Base-by-base conservation (phyloP, 1,140 invertebrate species). In the Scaptomyza graminum region DNA sequence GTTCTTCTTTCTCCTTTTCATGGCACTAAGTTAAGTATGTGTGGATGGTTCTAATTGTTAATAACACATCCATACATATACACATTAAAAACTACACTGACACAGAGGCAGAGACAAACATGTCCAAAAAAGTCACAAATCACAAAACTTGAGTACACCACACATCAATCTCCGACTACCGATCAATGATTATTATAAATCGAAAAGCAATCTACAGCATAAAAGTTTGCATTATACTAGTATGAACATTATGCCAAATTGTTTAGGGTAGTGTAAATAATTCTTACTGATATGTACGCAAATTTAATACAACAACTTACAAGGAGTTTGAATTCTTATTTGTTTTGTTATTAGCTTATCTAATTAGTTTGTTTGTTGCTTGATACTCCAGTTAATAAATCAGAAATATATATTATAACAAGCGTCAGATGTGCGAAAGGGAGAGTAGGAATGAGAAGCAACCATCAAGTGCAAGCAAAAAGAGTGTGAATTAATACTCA, bases 201-300 rank as follows among this genome's bases (percentile, higher is more conserved):
- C 37, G 28, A 77, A 77, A 77, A 76, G 52, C 72, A 72, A 76
- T 72, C 56, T 72, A 63, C 61, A 39, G 15, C 37, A 46, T 52
- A 63, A 63, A 49, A 22, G 46, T 66, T 54, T 64, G 37, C 37
- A 54, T 50, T 63, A 25, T 25, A 25, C 25, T 25, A 25, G 43
- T 49, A 59, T 79, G 66, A 70, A 79, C 54, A 79, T 74, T 70
- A 61, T 79, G 59, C 64, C 54, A 73, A 79, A 28, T 49, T 50
- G 64, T 59, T 62, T 47, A 74, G 63, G 69, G 54, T 66, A 63
- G 73, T 82, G 79, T 81, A 82, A 82, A 82, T 83, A 82, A 83
- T 82, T 82, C 62, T 81, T 75, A 82, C 75, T 82, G 79, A 82
- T 82, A 82, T 82, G 79, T 82, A 79, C 79, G 79, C 70, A 82